These are phyloP conservation scores for Saxidomus purpurata DNA, from an alignment of 1,140 invertebrate genomes.

Conservation along the genomic window DNA sequence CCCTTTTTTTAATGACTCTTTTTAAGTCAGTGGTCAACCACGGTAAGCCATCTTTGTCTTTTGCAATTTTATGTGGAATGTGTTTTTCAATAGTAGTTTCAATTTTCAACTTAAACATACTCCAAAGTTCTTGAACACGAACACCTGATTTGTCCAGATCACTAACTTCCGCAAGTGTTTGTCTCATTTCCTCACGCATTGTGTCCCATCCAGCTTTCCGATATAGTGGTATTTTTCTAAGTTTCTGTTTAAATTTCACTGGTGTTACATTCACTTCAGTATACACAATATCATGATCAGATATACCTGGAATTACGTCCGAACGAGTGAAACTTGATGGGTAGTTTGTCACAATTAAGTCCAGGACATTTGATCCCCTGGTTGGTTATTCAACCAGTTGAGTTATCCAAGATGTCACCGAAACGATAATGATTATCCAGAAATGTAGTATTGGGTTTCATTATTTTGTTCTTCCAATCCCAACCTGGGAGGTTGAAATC, in stretches of 20 bases:
- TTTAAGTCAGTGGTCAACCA: no score
- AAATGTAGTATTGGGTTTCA: conserved; percentile 22
- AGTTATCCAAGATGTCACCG: conserved; percentile 11
- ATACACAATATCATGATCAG: conserved; percentile 61
- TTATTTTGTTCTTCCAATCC: conserved; percentile 33
- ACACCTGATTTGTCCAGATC: neutral
- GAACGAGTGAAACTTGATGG: conserved; percentile 7
- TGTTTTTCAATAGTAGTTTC: neutral
- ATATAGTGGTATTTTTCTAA: conserved; percentile 50
- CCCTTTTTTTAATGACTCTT: no score
- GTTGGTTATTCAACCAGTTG: conserved; percentile 62
- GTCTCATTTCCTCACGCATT: conserved; percentile 11
- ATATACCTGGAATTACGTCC: conserved; percentile 57
- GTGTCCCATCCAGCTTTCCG: conserved; percentile 60
- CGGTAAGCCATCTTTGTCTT: conserved; percentile 25
- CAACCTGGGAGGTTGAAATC: conserved; percentile 50
- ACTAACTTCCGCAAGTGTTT: neutral
- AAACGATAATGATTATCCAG: conserved; percentile 23
- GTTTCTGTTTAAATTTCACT: conserved; percentile 19
- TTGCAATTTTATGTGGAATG: conserved; percentile 55
- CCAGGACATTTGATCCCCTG: neutral
- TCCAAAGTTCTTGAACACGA: conserved; percentile 23
- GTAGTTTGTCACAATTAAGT: conserved; percentile 28
- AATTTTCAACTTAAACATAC: neutral
- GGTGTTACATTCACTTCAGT: conserved; percentile 41